Evolutionary conservation across 2,113 vertebrate genomes (phyloP).

Genomic region (Perca schrenkii): DNA sequence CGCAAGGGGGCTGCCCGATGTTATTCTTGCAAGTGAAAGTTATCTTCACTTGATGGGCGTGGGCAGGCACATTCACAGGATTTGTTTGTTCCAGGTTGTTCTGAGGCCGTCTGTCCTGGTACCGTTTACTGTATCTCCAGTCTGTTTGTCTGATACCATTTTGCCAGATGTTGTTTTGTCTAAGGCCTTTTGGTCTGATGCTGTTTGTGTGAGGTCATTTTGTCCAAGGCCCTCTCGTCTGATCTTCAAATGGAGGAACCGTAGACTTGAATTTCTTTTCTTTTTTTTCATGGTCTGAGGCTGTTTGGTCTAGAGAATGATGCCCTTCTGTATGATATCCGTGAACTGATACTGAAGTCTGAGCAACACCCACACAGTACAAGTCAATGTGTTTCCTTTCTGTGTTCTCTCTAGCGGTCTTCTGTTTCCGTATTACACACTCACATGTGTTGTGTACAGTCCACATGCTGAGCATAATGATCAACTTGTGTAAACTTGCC

Average conservation of each 20-base stretch:
- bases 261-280: background rate
- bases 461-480: constrained; percentile 20
- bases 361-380: background rate
- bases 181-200: constrained; percentile 20
- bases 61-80: constrained; percentile 17
- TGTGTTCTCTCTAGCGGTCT: background rate
- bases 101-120: constrained; percentile 18
- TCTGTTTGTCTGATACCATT: constrained; percentile 34
- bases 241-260: constrained; percentile 16
- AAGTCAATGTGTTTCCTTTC: background rate
- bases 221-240: background rate
- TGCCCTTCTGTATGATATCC: background rate
- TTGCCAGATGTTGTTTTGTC: constrained; percentile 27
- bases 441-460: constrained; percentile 7
- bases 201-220: constrained; percentile 7
- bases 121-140: constrained; percentile 11
- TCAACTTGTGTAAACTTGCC: constrained; percentile 25
- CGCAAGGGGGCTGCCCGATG: too few species aligned
- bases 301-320: background rate
- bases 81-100: constrained; percentile 18
- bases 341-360: background rate
- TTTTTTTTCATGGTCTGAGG: background rate
- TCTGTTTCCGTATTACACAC: constrained; percentile 6
- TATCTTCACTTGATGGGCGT: background rate
- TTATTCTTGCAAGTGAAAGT: background rate